Conservation (phyloP, 2,113 vertebrate species). For the Craseonycteris thonglongyai region DNA sequence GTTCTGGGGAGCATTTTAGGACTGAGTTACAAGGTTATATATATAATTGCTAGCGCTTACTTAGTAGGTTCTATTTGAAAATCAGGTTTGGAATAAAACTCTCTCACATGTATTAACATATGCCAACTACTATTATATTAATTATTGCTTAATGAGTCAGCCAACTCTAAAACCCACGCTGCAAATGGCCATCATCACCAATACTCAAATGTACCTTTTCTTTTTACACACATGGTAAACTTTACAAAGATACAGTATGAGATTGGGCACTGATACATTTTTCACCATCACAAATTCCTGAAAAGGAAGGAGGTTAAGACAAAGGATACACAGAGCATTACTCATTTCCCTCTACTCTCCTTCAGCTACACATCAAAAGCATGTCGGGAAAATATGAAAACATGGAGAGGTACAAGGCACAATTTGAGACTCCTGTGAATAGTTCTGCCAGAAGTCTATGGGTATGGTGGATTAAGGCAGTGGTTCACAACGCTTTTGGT, state of each 20-base stretch:
- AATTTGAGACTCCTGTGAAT: background rate
- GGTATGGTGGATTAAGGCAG: background rate
- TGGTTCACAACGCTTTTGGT: no score
- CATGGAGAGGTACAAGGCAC: background rate
- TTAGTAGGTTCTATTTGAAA: background rate
- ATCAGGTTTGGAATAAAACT: background rate
- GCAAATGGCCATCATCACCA: background rate
- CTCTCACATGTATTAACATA: background rate
- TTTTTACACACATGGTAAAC: background rate
- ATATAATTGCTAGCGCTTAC: background rate
- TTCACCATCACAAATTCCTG: background rate
- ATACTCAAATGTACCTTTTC: background rate
- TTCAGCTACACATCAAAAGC: background rate
- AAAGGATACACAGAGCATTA: background rate
- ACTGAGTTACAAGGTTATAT: background rate
- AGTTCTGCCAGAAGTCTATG: background rate
- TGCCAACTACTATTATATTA: background rate
- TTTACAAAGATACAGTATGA: background rate
- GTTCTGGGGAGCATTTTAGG: background rate
- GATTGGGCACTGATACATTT: background rate
- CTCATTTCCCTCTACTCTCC: background rate
- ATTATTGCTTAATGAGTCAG: background rate
- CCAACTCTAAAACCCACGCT: background rate
- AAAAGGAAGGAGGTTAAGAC: background rate
- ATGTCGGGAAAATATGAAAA: background rate